Percentiles rank a stretch among this genome's conserved stretches.
Evolutionary conservation across 2,888 invertebrate species (phyloP).

Genomic region (Lucinisca nassula): DNA sequence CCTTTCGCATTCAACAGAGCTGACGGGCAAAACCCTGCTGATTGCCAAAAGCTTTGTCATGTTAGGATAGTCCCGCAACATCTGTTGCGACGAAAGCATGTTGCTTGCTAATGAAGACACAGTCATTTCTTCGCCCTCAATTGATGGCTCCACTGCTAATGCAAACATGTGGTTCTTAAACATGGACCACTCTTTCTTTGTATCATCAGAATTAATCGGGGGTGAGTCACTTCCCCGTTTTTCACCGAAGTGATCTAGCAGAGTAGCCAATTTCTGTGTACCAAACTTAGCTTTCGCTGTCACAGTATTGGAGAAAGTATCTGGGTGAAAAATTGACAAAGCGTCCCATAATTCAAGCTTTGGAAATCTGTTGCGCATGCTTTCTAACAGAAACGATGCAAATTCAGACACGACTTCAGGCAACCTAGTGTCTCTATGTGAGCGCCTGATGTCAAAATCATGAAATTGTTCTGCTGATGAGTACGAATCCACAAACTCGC

Average conservation of each 20-base stretch:
- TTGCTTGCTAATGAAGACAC: slow-evolving; percentile 20
- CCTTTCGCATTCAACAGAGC: slow-evolving; percentile 37
- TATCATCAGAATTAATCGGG: slow-evolving; percentile 19
- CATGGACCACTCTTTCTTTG: slow-evolving; percentile 28
- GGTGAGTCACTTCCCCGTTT: slow-evolving; percentile 39
- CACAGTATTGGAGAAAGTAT: slow-evolving; percentile 21
- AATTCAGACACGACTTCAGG: slow-evolving; percentile 34
- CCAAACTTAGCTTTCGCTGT: slow-evolving; percentile 37
- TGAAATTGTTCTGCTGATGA: background rate
- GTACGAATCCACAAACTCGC: slow-evolving; percentile 24
- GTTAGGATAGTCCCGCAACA: background rate
- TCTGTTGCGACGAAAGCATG: slow-evolving; percentile 22
- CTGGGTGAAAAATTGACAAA: slow-evolving; percentile 39
- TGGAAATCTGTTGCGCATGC: slow-evolving; percentile 18
- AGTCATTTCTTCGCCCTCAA: background rate
- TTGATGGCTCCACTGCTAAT: background rate
- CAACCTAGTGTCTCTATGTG: slow-evolving; percentile 19
- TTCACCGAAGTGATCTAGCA: slow-evolving; percentile 25
- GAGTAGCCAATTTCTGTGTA: background rate
- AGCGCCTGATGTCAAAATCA: slow-evolving; percentile 35
- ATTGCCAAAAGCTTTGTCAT: slow-evolving; percentile 35
- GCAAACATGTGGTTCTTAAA: slow-evolving; percentile 48
- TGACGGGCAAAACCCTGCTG: slow-evolving; percentile 28
- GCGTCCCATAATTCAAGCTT: slow-evolving; percentile 45
- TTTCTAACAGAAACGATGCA: slow-evolving; percentile 2